phyloP scores from a whole-genome alignment of 1,140 invertebrate genomes.

The Portunus trituberculatus region DNA sequence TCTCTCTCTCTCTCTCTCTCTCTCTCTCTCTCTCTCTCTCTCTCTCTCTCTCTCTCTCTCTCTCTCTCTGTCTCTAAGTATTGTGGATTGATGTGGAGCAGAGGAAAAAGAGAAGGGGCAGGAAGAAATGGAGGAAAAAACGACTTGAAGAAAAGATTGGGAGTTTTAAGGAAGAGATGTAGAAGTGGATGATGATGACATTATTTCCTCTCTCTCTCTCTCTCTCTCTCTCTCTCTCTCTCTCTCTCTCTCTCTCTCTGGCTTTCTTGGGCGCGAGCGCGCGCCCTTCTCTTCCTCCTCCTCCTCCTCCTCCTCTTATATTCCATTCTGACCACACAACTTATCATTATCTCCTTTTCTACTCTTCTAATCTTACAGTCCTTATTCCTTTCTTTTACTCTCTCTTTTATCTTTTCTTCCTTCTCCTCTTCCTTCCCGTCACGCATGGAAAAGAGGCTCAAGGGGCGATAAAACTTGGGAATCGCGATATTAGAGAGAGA shows the following conservation, averaged over 20 bases:
- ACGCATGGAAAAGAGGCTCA: slow-evolving; percentile 7
- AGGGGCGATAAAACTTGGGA: background rate
- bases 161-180: too few relatives aligned
- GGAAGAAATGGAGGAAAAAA: too few relatives aligned
- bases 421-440: background rate
- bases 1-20: background rate
- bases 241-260: background rate
- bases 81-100: too few relatives aligned
- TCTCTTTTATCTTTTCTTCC: background rate
- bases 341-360: background rate
- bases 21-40: background rate
- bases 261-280: background rate
- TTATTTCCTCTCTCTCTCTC: background rate
- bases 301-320: background rate
- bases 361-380: background rate
- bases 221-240: too few relatives aligned
- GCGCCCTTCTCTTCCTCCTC: slow-evolving; percentile 18
- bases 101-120: too few relatives aligned
- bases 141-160: too few relatives aligned
- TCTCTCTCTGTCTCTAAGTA: too few relatives aligned
- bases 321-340: background rate
- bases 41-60: too few relatives aligned
- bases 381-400: background rate
- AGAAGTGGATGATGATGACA: too few relatives aligned
- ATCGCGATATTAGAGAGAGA: slow-evolving; percentile 13